Percentiles rank a stretch among this genome's conserved stretches.
phyloP scores from a whole-genome alignment of 2,113 vertebrate species.

The Campylomormyrus numenius region DNA sequence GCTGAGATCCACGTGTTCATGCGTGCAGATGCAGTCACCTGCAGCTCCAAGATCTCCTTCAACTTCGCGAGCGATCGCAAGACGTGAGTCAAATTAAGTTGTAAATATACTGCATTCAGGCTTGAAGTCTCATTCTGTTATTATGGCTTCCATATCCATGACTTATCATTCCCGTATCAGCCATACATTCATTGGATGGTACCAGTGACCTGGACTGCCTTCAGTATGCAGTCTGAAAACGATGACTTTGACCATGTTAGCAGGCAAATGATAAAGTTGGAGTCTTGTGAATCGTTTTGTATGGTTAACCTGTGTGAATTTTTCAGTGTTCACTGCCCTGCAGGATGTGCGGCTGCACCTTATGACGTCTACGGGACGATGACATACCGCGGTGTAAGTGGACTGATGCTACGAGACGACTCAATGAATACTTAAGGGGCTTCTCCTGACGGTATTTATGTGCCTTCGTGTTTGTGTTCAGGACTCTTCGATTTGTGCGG shows the following conservation, averaged over 20 bases:
- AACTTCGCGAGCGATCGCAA: slow-evolving; percentile 43
- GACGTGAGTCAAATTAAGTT: slow-evolving; percentile 44
- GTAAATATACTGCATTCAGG: background rate
- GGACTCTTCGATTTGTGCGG: slow-evolving; percentile 66
- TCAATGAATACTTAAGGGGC: background rate
- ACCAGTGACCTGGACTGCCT: background rate
- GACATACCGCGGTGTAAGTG: slow-evolving; percentile 57
- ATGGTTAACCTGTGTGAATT: background rate
- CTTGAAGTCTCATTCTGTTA: background rate
- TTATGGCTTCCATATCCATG: background rate
- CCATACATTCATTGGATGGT: background rate
- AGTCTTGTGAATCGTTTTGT: background rate
- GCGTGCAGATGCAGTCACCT: slow-evolving; percentile 57
- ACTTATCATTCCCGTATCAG: background rate
- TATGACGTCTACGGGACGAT: slow-evolving; percentile 53
- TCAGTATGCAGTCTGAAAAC: background rate
- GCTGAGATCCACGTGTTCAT: background rate
- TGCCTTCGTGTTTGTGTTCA: slow-evolving; percentile 26
- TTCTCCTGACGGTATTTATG: background rate
- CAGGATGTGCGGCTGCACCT: slow-evolving; percentile 41
- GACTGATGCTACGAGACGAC: background rate
- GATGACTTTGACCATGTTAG: background rate
- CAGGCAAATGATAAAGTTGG: background rate
- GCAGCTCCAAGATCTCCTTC: slow-evolving; percentile 45
- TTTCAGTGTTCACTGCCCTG: slow-evolving; percentile 63